Percentiles rank a stretch among this genome's conserved stretches.
phyloP scores from a whole-genome alignment of 2,113 vertebrate species.

The Pagrus major region DNA sequence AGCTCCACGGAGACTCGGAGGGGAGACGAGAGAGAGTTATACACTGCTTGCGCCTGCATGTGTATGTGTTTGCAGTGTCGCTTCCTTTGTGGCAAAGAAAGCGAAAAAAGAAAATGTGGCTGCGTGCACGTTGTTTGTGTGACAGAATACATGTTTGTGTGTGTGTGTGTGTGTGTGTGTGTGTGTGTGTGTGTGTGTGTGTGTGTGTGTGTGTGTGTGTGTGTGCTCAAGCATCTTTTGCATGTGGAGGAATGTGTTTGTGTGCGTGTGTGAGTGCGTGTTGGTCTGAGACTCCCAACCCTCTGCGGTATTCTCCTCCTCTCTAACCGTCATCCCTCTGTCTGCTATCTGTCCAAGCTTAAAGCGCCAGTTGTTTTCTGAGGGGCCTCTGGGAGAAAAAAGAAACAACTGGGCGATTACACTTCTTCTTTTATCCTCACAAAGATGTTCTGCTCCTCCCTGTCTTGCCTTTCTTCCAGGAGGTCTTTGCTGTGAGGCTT shows the following conservation, averaged over 20 bases:
- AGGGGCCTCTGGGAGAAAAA: constrained; percentile 71
- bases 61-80: constrained; percentile 31
- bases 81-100: constrained; percentile 40
- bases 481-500: constrained; percentile 69
- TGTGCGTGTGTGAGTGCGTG: constrained; percentile 6
- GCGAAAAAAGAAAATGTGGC: constrained; percentile 24
- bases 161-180: background rate
- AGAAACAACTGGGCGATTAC: constrained; percentile 79
- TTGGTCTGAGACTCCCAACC: constrained; percentile 33
- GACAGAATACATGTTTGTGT: background rate
- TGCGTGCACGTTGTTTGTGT: background rate
- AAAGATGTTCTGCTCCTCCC: constrained; percentile 68
- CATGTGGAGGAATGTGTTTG: background rate
- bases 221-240: constrained; percentile 10
- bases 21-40: constrained; percentile 20
- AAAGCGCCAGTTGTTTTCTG: constrained; percentile 78
- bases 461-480: constrained; percentile 69
- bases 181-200: background rate
- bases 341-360: constrained; percentile 80
- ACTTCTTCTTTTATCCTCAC: constrained; percentile 73
- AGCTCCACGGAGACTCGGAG: constrained; percentile 56
- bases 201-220: background rate
- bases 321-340: constrained; percentile 73
- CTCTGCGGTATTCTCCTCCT: constrained; percentile 67
- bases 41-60: constrained; percentile 30